Percentiles rank a stretch among this genome's conserved stretches.
phyloP scores from a whole-genome alignment of 1,140 invertebrate species.

The Hydropsyche tenuis region DNA sequence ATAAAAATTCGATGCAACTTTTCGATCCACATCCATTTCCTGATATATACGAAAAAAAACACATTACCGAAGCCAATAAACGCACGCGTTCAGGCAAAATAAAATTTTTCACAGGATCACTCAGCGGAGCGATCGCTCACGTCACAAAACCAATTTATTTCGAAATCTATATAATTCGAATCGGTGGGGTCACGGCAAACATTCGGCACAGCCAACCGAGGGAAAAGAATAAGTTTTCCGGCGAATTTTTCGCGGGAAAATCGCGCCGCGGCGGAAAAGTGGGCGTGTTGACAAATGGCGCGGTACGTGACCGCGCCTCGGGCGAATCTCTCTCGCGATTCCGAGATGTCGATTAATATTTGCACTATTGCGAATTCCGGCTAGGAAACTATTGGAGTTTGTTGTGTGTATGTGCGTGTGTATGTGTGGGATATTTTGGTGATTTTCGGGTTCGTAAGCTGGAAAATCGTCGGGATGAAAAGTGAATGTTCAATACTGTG shows the following conservation, averaged over 20 bases:
- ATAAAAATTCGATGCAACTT: too few species aligned
- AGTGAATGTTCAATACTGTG: too few species aligned
- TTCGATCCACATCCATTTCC: too few species aligned
- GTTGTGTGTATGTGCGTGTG: too few species aligned
- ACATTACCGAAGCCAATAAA: too few species aligned
- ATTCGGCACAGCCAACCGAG: too few species aligned
- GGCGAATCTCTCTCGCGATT: constrained; percentile 30
- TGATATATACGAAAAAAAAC: too few species aligned
- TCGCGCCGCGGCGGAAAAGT: too few species aligned
- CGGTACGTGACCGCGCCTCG: constrained; percentile 19
- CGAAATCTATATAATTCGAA: constrained; percentile 41
- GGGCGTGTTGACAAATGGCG: constrained; percentile 39
- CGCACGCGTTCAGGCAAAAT: constrained; percentile 3
- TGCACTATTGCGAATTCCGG: constrained; percentile 27
- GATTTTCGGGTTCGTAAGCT: too few species aligned
- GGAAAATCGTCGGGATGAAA: too few species aligned
- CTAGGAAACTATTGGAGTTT: not conserved
- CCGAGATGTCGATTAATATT: constrained; percentile 38
- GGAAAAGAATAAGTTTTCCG: not conserved
- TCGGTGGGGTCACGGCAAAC: not conserved
- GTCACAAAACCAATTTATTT: constrained; percentile 47
- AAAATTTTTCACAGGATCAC: constrained; percentile 30
- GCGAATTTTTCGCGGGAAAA: constrained; percentile 18
- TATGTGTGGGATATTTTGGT: too few species aligned
- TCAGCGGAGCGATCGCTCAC: constrained; percentile 13